Percentiles rank a stretch among this genome's conserved stretches.
These are phyloP conservation scores for Parthenolecanium corni DNA, from an alignment of 2,888 invertebrate genomes.

Conservation along the genomic window DNA sequence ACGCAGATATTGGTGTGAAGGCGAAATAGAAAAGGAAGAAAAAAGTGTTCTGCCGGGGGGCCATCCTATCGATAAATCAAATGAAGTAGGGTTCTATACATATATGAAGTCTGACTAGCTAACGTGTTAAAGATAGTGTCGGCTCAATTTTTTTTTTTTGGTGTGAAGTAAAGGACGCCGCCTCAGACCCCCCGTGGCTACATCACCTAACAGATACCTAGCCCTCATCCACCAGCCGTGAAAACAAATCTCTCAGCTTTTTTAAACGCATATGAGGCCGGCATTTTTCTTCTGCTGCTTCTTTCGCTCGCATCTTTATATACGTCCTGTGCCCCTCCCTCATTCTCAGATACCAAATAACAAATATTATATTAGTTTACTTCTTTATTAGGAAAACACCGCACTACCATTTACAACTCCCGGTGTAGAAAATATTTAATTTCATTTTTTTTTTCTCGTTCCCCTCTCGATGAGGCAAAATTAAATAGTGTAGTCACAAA, in stretches of 20 bases:
- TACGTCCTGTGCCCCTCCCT: not conserved
- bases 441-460: constrained; percentile 2
- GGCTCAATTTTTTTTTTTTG: constrained; percentile 15
- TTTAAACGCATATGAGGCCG: not conserved
- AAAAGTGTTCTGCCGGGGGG: constrained; percentile 25
- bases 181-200: constrained; percentile 27
- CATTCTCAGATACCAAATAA: constrained; percentile 13
- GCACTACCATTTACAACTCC: constrained; percentile 3
- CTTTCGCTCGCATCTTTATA: too few species aligned
- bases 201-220: constrained; percentile 23
- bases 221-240: not conserved
- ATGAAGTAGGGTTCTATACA: constrained; percentile 11
- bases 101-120: constrained; percentile 6
- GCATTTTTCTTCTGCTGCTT: not conserved
- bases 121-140: constrained; percentile 26
- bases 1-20: constrained; percentile 1
- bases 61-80: constrained; percentile 26
- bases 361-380: constrained; percentile 25
- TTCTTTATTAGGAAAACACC: constrained; percentile 12
- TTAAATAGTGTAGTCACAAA: not conserved
- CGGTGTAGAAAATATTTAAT: constrained; percentile 3
- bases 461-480: not conserved
- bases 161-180: constrained; percentile 32
- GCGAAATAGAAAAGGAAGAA: constrained; percentile 20
- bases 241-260: not conserved